Evolutionary conservation across 2,888 invertebrate species (phyloP).

Genomic region (Vanessa cardui): DNA sequence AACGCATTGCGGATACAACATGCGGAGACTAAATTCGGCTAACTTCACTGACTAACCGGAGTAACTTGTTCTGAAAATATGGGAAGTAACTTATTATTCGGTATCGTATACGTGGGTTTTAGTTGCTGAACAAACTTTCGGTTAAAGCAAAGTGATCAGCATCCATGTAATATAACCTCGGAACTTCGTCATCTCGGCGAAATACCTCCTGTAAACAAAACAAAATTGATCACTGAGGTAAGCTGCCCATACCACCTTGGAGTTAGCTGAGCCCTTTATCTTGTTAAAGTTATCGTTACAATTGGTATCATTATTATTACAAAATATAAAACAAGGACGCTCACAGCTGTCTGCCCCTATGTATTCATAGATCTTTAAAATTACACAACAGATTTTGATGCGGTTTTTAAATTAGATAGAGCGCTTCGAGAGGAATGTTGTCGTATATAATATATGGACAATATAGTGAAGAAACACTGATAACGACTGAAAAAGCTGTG

Average conservation of each 20-base stretch:
- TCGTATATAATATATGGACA: too few relatives aligned
- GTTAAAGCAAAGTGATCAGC: neutral
- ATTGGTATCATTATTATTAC: too few relatives aligned
- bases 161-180: neutral
- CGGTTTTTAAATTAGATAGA: too few relatives aligned
- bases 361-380: too few relatives aligned
- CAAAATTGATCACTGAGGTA: neutral
- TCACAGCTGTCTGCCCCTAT: too few relatives aligned
- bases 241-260: neutral
- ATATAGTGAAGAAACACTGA: too few relatives aligned
- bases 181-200: neutral
- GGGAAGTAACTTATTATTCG: constrained; percentile 17
- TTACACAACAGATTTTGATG: too few relatives aligned
- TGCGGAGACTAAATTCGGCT: constrained; percentile 26
- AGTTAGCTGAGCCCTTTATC: neutral
- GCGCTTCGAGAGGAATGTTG: too few relatives aligned
- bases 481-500: too few relatives aligned
- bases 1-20: constrained; percentile 28
- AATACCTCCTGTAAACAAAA: neutral
- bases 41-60: constrained; percentile 16
- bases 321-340: too few relatives aligned
- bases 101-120: constrained; percentile 20
- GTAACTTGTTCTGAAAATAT: constrained; percentile 15
- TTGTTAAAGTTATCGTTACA: neutral
- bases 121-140: constrained; percentile 15